Evolutionary conservation across 2,888 invertebrate genomes (phyloP).

Genomic region (Onchidella celtica): DNA sequence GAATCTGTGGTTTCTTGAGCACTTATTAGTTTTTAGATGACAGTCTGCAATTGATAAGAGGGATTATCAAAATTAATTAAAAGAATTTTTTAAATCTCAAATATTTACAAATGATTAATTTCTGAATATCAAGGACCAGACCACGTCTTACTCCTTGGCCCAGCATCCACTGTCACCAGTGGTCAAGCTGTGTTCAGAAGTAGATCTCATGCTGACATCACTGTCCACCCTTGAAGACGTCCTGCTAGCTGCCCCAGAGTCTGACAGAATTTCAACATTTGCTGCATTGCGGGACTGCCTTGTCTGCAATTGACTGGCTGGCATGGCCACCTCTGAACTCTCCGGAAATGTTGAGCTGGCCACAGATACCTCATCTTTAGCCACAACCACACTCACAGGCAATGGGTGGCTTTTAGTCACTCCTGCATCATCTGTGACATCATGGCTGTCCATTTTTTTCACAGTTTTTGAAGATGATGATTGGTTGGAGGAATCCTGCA

Average conservation of each 20-base stretch:
- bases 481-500: background rate
- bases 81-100: too few species aligned
- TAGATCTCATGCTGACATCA: constrained; percentile 39
- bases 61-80: too few species aligned
- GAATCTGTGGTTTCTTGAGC: too few species aligned
- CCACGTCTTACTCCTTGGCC: constrained; percentile 38
- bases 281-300: background rate
- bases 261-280: constrained; percentile 4
- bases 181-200: constrained; percentile 25
- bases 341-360: constrained; percentile 26
- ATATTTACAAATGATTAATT: too few species aligned
- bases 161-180: constrained; percentile 48
- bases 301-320: background rate
- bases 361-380: constrained; percentile 37
- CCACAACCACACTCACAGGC: constrained; percentile 23
- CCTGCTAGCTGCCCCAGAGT: constrained; percentile 46
- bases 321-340: background rate
- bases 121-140: too few species aligned
- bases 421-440: background rate
- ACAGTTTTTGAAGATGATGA: background rate
- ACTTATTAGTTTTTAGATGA: too few species aligned
- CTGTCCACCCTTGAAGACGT: constrained; percentile 43
- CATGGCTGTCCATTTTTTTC: background rate
- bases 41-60: too few species aligned
- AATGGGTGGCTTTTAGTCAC: background rate